phyloP scores from a whole-genome alignment of 2,113 vertebrate genomes.

The Gnathonemus echidnorhynchus region DNA sequence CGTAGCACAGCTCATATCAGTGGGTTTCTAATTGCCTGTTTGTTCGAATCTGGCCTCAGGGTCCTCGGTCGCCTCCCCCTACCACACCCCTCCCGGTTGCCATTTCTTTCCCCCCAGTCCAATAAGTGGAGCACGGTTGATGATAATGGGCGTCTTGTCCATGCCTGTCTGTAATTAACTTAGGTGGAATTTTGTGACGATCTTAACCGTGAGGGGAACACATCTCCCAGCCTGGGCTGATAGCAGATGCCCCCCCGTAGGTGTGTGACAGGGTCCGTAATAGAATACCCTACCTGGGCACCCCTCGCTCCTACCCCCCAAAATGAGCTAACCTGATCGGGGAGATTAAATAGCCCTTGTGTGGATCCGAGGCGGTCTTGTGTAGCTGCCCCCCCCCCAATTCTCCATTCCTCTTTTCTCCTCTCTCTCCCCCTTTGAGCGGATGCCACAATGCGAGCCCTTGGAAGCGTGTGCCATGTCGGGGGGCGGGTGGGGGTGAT shows the following conservation, averaged over 20 bases:
- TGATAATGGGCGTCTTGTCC: slow-evolving; percentile 31
- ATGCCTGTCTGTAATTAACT: slow-evolving; percentile 55
- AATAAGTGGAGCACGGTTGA: slow-evolving; percentile 13
- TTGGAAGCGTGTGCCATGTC: neutral
- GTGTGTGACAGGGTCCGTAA: slow-evolving; percentile 29
- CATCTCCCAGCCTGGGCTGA: neutral
- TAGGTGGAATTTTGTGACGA: slow-evolving; percentile 43
- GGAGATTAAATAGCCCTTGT: slow-evolving; percentile 52
- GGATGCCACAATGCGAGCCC: slow-evolving; percentile 27
- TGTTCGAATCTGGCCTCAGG: neutral
- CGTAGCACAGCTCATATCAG: neutral
- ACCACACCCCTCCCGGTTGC: neutral
- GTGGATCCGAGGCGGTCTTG: slow-evolving; percentile 41
- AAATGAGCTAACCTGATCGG: slow-evolving; percentile 39
- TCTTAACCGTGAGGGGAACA: slow-evolving; percentile 24
- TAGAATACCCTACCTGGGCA: slow-evolving; percentile 19
- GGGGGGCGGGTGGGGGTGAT: slow-evolving; percentile 42
- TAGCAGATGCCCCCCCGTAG: slow-evolving; percentile 26
- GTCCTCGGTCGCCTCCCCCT: neutral
- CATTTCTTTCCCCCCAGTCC: neutral
- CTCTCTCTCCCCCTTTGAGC: neutral
- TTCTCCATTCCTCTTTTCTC: slow-evolving; percentile 31
- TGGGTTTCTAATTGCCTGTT: slow-evolving; percentile 13
- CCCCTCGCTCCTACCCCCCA: slow-evolving; percentile 18
- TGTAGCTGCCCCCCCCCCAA: slow-evolving; percentile 29